These are phyloP conservation scores for Trisateles emortualis DNA, from an alignment of 2,888 invertebrate genomes.

Conservation along the genomic window DNA sequence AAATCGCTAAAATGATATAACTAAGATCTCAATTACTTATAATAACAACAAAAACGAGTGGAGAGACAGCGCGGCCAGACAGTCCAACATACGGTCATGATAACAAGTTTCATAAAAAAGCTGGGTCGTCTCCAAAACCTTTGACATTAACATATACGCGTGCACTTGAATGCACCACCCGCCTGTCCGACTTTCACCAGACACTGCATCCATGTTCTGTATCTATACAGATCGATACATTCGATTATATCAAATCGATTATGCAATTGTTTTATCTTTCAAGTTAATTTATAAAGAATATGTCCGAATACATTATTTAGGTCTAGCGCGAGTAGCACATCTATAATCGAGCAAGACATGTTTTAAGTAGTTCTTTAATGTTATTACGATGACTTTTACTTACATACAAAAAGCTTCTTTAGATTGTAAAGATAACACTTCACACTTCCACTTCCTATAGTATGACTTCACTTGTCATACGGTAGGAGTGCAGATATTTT, in stretches of 20 bases:
- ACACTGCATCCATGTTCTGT: slow-evolving; percentile 49
- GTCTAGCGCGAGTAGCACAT: not conserved
- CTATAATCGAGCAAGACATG: not conserved
- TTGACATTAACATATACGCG: slow-evolving; percentile 47
- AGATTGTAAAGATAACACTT: too few relatives aligned
- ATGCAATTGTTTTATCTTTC: slow-evolving; percentile 46
- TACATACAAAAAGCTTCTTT: not conserved
- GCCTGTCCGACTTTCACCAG: slow-evolving; percentile 56
- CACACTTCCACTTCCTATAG: too few relatives aligned
- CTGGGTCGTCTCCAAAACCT: slow-evolving; percentile 47
- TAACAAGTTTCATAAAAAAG: slow-evolving; percentile 44
- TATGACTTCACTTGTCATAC: too few relatives aligned
- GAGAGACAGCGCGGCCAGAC: not conserved
- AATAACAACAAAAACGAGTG: not conserved
- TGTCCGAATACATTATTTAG: not conserved
- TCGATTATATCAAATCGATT: slow-evolving; percentile 49
- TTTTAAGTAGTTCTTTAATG: not conserved
- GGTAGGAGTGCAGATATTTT: too few relatives aligned
- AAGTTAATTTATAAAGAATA: slow-evolving; percentile 19
- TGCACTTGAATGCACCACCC: slow-evolving; percentile 25
- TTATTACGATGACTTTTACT: not conserved
- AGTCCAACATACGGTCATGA: slow-evolving; percentile 20
- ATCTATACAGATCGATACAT: slow-evolving; percentile 43
- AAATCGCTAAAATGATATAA: not conserved
- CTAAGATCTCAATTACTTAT: not conserved